Evolutionary conservation across 2,888 invertebrate species (phyloP), one percentile per base, ranked within the genome.

Genomic region (Nebria brevicollis): DNA sequence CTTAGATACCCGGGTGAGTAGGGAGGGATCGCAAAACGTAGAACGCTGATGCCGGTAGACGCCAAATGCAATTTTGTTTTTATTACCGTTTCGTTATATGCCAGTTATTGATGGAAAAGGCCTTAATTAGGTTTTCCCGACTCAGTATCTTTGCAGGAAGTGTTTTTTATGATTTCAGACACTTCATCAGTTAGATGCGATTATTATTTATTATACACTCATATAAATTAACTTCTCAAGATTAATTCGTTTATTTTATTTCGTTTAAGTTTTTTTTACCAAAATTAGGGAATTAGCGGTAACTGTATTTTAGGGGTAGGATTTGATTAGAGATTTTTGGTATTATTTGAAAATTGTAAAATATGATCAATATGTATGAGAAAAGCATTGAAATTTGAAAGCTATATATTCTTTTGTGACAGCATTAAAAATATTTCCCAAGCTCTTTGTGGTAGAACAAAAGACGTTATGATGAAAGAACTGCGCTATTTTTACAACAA

Each of bases 51-150:
- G 8, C 54, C 54, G 54, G 54, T 54, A 54, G 70, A 25, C 70
- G 70, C 25, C 25, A 25, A 70, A 70, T 70, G 70, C 70, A 70
- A 70, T 70, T 20, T 34, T 25, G 70, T 70, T 70, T 70, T 70
- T 70, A 70, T 70, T 70, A 11, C 70, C 20, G 26, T 54, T 54
- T 54, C 15, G 70, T 25, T 11, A 26, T 70, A 25, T 70, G 26
- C 26, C 25, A 70, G 70, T 70, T 70, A 70, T 70, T 70, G 70
- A 70, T 70, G 70, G 70, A 8, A 54, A 70, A 70, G 26, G 34
- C 20, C 70, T 70, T 70, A 70, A 70, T 70, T 70, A 70, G 70
- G 13, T 25, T 70, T 70, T 70, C 54, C 54, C 54, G 8, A 7
- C 54, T 8, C 54, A 8, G 8, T 8, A 26, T 70, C 34, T 66